These are phyloP conservation scores for Apocrypta bakeri DNA, from an alignment of 1,140 invertebrate species.

Conservation along the genomic window DNA sequence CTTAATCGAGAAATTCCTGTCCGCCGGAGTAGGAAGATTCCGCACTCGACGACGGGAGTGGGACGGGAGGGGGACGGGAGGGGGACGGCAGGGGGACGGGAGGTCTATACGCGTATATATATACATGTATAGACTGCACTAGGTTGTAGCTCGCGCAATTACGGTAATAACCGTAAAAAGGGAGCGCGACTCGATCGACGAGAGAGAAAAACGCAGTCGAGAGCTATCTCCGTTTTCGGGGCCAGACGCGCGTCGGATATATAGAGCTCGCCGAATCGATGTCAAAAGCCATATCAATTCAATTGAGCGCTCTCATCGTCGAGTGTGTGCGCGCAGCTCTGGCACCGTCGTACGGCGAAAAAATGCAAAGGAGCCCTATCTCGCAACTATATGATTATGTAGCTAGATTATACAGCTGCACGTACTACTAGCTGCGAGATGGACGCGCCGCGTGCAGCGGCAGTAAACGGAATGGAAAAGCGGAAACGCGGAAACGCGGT, in stretches of 20 bases:
- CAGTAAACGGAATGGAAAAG: constrained; percentile 5
- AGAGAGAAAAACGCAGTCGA: too few species aligned
- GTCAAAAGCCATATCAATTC: constrained; percentile 46
- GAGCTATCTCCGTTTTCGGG: neutral
- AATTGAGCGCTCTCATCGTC: constrained; percentile 30
- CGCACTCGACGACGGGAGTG: too few species aligned
- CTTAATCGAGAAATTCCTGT: neutral
- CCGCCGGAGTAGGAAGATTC: too few species aligned
- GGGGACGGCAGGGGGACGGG: too few species aligned
- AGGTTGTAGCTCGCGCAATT: constrained; percentile 24
- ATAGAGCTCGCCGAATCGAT: constrained; percentile 15
- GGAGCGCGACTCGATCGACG: neutral
- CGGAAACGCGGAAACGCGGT: neutral
- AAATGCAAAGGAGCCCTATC: constrained; percentile 11
- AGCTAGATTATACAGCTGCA: too few species aligned
- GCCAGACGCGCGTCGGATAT: neutral
- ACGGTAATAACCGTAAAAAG: constrained; percentile 43
- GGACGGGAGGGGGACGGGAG: too few species aligned
- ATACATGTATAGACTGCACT: neutral
- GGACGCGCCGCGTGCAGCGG: too few species aligned
- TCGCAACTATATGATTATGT: too few species aligned
- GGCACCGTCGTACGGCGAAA: neutral
- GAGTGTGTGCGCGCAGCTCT: neutral
- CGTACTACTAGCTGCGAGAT: too few species aligned
- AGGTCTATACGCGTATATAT: too few species aligned